Evolutionary conservation across 2,797 vertebrate species (phyloP).

Genomic region (Coregonus sp.): DNA sequence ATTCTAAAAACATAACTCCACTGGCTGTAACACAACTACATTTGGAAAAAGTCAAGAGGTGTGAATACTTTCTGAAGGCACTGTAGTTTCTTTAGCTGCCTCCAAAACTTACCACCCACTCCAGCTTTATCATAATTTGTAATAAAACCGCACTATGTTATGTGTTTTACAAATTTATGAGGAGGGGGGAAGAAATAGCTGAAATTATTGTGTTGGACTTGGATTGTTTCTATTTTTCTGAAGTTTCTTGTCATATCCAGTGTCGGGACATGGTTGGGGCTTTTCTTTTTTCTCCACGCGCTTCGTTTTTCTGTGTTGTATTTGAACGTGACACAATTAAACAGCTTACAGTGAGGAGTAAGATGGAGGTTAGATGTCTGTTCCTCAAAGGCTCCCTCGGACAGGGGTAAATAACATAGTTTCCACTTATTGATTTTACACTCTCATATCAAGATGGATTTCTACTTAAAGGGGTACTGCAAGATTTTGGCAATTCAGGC

Average conservation of each 20-base stretch:
- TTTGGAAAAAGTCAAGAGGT: no score
- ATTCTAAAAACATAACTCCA: no score
- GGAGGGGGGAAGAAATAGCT: conserved; percentile 20
- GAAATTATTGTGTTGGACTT: conserved; percentile 39
- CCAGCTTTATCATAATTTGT: conserved; percentile 60
- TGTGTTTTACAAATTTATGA: conserved; percentile 66
- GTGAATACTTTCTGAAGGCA: no score
- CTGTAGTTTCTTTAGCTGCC: conserved; percentile 44
- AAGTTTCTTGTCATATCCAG: conserved; percentile 17
- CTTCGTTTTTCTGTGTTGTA: not conserved
- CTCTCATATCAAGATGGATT: not conserved
- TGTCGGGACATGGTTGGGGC: no score
- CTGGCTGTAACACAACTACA: no score
- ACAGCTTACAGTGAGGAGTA: conserved; percentile 33
- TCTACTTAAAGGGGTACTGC: not conserved
- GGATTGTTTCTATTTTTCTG: conserved; percentile 9
- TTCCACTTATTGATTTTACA: conserved; percentile 20
- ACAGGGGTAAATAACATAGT: conserved; percentile 21
- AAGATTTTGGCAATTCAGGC: no score
- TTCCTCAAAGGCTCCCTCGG: conserved; percentile 6
- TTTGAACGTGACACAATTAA: conserved; percentile 52
- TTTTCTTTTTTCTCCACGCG: not conserved
- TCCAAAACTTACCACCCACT: conserved; percentile 28
- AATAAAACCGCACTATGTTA: conserved; percentile 53
- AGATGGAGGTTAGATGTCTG: conserved; percentile 12